Evolutionary conservation across 2,113 vertebrate genomes (phyloP).

Genomic region (Chaetura pelagica): DNA sequence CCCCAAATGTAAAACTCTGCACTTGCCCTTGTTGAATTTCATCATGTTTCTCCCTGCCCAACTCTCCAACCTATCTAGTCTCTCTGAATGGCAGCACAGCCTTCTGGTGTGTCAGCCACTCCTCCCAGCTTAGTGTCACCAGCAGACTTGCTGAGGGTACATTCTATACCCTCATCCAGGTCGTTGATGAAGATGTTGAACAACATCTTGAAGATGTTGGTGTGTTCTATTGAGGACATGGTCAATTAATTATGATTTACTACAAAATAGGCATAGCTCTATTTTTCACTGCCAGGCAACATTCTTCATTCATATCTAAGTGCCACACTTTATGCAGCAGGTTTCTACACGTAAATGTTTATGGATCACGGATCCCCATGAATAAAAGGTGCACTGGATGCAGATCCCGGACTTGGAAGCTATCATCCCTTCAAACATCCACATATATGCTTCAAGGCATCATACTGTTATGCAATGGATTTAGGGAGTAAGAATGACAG

Average conservation of each 20-base stretch:
- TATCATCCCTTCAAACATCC: neutral
- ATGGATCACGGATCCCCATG: neutral
- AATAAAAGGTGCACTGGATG: neutral
- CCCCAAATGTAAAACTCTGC: too few species aligned
- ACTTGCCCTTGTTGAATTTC: too few species aligned
- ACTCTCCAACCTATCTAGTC: too few species aligned
- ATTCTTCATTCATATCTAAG: neutral
- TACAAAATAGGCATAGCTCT: neutral
- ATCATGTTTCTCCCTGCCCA: too few species aligned
- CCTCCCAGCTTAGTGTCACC: too few species aligned
- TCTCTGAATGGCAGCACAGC: too few species aligned
- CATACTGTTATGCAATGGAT: fast-evolving
- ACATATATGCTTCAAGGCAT: neutral
- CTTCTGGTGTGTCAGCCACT: too few species aligned
- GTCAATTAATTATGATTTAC: neutral
- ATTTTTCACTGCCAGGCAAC: neutral
- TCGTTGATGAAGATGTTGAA: too few species aligned
- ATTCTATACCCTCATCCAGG: too few species aligned
- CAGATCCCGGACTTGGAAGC: too few species aligned
- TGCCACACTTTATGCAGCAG: neutral
- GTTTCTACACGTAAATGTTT: neutral
- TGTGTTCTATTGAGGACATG: neutral
- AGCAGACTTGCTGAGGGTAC: too few species aligned
- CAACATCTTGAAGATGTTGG: too few species aligned
- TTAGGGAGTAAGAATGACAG: neutral